These are phyloP conservation scores for Drosophila pseudoananassae DNA, from an alignment of 1,140 invertebrate genomes.

Conservation along the genomic window DNA sequence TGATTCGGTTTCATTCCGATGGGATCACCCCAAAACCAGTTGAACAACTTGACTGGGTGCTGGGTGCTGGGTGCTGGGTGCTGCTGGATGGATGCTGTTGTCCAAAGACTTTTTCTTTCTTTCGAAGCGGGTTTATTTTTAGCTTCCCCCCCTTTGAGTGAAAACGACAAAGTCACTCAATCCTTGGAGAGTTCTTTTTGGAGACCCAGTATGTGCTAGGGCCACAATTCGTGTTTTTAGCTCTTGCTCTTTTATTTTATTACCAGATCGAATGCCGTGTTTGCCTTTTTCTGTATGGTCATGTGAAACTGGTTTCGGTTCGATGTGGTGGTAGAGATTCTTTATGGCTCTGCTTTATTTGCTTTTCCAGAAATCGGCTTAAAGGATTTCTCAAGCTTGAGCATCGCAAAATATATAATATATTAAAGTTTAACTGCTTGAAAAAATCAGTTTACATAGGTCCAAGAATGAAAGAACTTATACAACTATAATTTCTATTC, in stretches of 20 bases:
- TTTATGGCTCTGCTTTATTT: conserved; percentile 68
- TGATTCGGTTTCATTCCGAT: conserved; percentile 24
- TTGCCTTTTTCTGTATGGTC: conserved; percentile 24
- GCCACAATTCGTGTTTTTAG: conserved; percentile 24
- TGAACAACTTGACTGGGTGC: conserved; percentile 72
- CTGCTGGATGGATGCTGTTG: conserved; percentile 25
- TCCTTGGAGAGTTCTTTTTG: conserved; percentile 45
- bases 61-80: conserved; percentile 36
- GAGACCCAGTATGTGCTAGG: conserved; percentile 18
- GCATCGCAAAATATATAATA: conserved; percentile 44
- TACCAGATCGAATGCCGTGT: conserved; percentile 41
- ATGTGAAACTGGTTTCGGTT: conserved; percentile 43
- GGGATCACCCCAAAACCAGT: conserved; percentile 55
- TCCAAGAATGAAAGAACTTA: background rate
- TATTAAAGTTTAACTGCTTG: background rate
- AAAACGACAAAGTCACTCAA: conserved; percentile 42
- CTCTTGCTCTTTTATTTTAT: conserved; percentile 40
- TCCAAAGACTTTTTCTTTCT: conserved; percentile 80
- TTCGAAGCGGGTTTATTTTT: conserved; percentile 61
- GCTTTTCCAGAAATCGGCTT: conserved; percentile 70
- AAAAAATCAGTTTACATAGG: background rate
- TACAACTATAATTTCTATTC: background rate
- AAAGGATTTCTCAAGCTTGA: conserved; percentile 64
- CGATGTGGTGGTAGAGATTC: conserved; percentile 68
- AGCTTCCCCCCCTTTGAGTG: conserved; percentile 33